Conservation (phyloP, 2,113 vertebrate species). For the Xenus cinereus region DNA sequence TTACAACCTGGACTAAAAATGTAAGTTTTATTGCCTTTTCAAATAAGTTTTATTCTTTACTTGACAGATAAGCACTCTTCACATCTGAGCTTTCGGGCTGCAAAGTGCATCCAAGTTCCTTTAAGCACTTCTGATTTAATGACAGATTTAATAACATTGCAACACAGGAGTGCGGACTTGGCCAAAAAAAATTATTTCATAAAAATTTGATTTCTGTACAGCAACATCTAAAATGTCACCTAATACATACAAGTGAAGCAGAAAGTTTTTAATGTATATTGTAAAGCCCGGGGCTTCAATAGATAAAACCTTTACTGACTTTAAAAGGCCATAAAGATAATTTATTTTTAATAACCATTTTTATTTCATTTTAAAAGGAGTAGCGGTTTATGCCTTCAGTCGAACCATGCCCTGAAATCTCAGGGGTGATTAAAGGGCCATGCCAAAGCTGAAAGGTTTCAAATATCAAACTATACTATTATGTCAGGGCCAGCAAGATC, state of each 20-base stretch:
- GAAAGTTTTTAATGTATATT: neutral
- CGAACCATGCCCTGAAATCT: slow-evolving; percentile 65
- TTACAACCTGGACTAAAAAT: neutral
- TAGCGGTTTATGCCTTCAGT: slow-evolving; percentile 34
- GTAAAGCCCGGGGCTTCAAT: neutral
- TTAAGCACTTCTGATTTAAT: slow-evolving; percentile 40
- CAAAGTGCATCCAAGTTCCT: neutral
- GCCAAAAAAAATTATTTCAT: slow-evolving; percentile 12
- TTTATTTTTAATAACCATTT: slow-evolving; percentile 12
- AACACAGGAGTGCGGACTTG: neutral
- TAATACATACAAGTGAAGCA: neutral
- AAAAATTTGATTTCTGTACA: neutral
- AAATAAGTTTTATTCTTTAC: neutral
- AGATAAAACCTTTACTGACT: neutral
- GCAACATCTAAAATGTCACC: neutral
- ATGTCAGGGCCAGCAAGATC: slow-evolving; percentile 75
- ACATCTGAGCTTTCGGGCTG: neutral
- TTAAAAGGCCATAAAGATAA: neutral
- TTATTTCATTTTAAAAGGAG: slow-evolving; percentile 14
- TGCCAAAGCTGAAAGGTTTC: slow-evolving; percentile 73
- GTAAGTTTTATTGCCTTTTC: neutral
- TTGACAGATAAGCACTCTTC: neutral
- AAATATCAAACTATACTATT: slow-evolving; percentile 79
- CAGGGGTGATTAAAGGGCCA: slow-evolving; percentile 70
- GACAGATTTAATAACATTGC: neutral